phyloP scores from a whole-genome alignment of 2,797 vertebrate species.

The Oreonectes daqikongensis region DNA sequence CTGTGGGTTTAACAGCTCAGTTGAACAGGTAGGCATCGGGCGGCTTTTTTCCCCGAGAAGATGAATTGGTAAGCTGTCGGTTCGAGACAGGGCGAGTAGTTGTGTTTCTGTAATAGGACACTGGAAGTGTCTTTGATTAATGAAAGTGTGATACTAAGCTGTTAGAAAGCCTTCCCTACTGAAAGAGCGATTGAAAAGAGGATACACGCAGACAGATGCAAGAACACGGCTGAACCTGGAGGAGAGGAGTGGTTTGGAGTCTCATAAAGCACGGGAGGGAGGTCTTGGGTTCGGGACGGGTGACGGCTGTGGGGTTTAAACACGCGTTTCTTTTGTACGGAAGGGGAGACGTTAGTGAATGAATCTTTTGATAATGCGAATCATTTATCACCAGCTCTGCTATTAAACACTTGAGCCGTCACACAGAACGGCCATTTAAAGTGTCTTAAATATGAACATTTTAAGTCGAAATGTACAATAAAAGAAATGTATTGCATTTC shows the following conservation, averaged over 20 bases:
- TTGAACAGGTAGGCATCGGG: conserved; percentile 76
- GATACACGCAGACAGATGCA: conserved; percentile 79
- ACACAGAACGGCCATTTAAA: conserved; percentile 1
- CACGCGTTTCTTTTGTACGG: conserved; percentile 34
- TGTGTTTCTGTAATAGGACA: conserved; percentile 94
- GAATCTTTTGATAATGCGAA: conserved; percentile 34
- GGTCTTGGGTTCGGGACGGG: conserved; percentile 38
- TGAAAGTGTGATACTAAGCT: conserved; percentile 83
- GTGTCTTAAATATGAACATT: conserved; percentile 19
- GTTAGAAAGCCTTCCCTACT: conserved; percentile 77
- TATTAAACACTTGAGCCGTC: conserved; percentile 36
- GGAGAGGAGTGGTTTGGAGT: conserved; percentile 44
- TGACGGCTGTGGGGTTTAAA: conserved; percentile 28
- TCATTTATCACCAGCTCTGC: not conserved
- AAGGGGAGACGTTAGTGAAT: conserved; percentile 46
- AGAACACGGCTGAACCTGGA: conserved; percentile 49
- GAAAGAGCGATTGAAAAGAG: conserved; percentile 80
- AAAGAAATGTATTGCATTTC: conserved; percentile 26
- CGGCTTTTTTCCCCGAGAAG: conserved; percentile 74
- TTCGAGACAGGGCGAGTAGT: conserved; percentile 86
- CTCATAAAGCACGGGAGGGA: conserved; percentile 44
- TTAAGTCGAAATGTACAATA: conserved; percentile 24
- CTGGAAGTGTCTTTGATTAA: conserved; percentile 97
- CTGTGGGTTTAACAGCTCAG: conserved; percentile 76
- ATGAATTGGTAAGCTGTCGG: conserved; percentile 93